phyloP scores from a whole-genome alignment of 2,113 vertebrate genomes.

The Lasiurus borealis region DNA sequence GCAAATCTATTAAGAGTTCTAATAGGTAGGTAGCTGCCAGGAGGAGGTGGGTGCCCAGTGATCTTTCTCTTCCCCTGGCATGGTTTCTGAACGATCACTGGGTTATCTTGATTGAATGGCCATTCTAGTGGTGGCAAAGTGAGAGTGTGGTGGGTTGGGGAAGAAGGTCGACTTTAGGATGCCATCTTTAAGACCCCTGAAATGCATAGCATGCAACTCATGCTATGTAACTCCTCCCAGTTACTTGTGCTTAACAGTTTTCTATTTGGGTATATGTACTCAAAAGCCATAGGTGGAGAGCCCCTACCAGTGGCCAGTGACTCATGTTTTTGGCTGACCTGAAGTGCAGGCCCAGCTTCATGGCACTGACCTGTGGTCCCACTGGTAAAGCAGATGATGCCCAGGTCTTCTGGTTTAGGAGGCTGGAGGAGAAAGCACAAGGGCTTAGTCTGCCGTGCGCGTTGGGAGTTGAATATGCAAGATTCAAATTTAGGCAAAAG shows the following conservation, averaged over 20 bases:
- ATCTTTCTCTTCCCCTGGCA: background rate
- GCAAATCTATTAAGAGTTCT: background rate
- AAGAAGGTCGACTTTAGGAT: background rate
- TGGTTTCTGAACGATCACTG: background rate
- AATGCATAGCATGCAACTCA: background rate
- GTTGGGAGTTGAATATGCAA: background rate
- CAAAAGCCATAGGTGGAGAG: background rate
- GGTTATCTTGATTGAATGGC: background rate
- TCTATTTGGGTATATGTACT: background rate
- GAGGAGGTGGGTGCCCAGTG: background rate
- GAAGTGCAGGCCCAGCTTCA: background rate
- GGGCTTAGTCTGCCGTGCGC: background rate
- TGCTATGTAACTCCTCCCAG: background rate
- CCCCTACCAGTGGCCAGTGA: background rate
- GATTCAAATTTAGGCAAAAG: background rate
- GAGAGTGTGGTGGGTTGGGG: background rate
- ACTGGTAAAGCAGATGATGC: conserved; percentile 96
- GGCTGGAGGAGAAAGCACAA: conserved; percentile 87
- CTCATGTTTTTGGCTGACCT: background rate
- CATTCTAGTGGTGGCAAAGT: background rate
- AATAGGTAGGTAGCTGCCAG: background rate
- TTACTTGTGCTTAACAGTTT: background rate
- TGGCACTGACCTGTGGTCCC: conserved; percentile 95
- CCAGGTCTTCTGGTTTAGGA: conserved; percentile 93
- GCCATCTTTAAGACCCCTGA: background rate